phyloP scores from a whole-genome alignment of 2,113 vertebrate genomes.

The Epinephelus fuscoguttatus region DNA sequence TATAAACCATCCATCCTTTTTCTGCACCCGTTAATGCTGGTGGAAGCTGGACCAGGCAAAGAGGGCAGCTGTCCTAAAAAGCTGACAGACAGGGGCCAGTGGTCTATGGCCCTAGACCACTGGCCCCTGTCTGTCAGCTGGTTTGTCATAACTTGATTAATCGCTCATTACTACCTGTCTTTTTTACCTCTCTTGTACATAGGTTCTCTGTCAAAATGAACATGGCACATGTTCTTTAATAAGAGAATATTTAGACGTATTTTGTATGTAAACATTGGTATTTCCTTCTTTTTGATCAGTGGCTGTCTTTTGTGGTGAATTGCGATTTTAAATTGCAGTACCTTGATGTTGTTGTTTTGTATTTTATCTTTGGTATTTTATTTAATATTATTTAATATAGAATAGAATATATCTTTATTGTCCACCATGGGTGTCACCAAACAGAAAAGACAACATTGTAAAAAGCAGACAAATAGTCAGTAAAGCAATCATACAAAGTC shows the following conservation, averaged over 20 bases:
- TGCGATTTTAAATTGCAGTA: no score
- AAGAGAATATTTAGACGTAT: no score
- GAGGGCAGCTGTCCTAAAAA: not conserved
- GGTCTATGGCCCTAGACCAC: not conserved
- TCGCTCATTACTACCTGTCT: no score
- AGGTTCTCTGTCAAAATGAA: not conserved
- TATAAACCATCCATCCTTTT: not conserved
- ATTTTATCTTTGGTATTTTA: not conserved
- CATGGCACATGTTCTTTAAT: not conserved
- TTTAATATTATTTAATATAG: not conserved
- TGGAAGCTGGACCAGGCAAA: not conserved
- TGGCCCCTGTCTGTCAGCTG: not conserved
- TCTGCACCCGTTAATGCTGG: not conserved
- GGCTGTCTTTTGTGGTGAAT: no score
- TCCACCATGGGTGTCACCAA: no score
- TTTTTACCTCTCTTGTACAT: not conserved
- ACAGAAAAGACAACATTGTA: no score
- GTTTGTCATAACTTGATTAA: not conserved
- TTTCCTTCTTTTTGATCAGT: no score
- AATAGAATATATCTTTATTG: not conserved
- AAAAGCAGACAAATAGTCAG: no score
- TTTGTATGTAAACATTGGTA: no score
- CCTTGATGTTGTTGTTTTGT: no score
- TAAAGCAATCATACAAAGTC: no score
- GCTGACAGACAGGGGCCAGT: not conserved